Base-by-base conservation (phyloP, 2,888 invertebrate genomes). In the Macropis europaea region DNA sequence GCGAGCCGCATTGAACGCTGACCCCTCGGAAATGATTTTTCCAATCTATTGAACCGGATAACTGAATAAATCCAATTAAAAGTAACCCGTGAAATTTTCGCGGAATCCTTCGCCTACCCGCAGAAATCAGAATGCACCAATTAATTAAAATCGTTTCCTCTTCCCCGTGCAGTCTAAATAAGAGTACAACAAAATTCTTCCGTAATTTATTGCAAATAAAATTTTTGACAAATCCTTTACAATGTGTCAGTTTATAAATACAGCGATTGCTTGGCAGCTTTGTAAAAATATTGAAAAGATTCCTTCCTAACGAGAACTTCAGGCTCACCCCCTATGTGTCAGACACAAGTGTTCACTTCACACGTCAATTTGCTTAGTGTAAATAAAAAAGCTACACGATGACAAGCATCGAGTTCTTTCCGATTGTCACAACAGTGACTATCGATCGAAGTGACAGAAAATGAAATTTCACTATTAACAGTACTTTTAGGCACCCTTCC, bases 321-420 rank as follows among this genome's bases (percentile, higher is more conserved):
- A n/a, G 13, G 13, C 38, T 40, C 50, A 36, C 50, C 45, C 60
- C 68, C 22, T 61, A 60, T 32, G 15, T 85, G 84, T 84, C 85
- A 83, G 67, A 43, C 75, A 76, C 86, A 86, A 84, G 82, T 84
- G 86, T 73, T 60, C 76, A 76, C 81, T 89, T 89, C 87, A 82
- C 88, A 89, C 81, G 88, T 88, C 88, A 88, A 88, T 88, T 77
- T 67, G 70, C 56, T 60, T 54, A 52, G 52, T 43, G 34, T 75
- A 80, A 57, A 74, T 60, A 57, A 61, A 38, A 26, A 43, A 19
- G 9, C 13, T 32, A 6, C 36, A 7, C n/a, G 40, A 34, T 53
- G 56, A 50, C 61, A 45, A 22, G 52, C 28, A 50, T 59, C 54
- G 34, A 60, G 45, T 56, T 62, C 48, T 66, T 50, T 47, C 47